Conservation (phyloP, 2,888 invertebrate species). For the Lasioglossum oenotherae region DNA sequence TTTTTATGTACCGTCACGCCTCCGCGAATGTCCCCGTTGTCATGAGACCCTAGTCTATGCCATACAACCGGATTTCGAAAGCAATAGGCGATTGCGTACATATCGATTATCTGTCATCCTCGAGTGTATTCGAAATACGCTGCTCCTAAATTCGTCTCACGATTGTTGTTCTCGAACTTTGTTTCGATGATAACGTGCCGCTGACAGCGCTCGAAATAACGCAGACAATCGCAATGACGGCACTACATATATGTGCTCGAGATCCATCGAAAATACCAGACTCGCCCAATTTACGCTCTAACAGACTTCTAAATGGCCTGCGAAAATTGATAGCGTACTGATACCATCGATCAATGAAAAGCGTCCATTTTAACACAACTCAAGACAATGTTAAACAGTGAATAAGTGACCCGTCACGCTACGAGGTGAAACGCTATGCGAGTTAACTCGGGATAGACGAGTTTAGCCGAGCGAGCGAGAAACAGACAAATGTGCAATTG, state of each 20-base stretch:
- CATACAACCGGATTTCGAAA: slow-evolving; percentile 17
- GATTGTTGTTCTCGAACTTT: slow-evolving; percentile 18
- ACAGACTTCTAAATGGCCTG: neutral
- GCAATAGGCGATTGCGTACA: slow-evolving; percentile 27
- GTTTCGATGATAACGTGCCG: neutral
- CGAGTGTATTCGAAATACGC: slow-evolving; percentile 34
- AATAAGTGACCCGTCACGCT: too few species aligned
- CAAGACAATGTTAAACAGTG: neutral
- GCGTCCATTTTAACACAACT: neutral
- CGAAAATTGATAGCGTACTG: neutral
- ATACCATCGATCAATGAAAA: neutral
- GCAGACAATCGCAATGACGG: neutral
- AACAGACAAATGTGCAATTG: too few species aligned
- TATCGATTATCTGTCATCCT: slow-evolving; percentile 63
- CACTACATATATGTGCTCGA: neutral
- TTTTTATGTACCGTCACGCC: slow-evolving; percentile 23
- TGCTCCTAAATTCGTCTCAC: slow-evolving; percentile 46
- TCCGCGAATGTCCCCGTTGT: slow-evolving; percentile 11
- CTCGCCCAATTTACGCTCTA: neutral
- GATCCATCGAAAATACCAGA: neutral
- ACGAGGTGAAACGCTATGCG: too few species aligned
- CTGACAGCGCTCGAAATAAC: neutral
- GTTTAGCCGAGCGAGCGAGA: too few species aligned
- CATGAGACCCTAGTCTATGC: slow-evolving; percentile 20
- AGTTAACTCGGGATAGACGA: too few species aligned